Conservation (phyloP, 2,113 vertebrate species). For the Myanophis thanlyinensis region DNA sequence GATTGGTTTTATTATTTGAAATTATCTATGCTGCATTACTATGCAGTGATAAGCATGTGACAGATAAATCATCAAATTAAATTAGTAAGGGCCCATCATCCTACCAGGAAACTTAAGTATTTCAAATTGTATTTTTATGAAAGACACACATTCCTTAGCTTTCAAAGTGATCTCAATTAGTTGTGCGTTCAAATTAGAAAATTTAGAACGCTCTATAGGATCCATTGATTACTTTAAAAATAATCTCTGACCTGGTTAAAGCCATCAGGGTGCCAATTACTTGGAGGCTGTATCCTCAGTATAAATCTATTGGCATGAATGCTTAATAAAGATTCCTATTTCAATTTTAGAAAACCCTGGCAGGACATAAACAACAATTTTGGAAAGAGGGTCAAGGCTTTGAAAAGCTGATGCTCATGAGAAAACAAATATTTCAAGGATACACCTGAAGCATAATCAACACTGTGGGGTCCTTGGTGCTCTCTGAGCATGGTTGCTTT, state of each 20-base stretch:
- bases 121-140: not conserved
- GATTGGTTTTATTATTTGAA: accelerated
- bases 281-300: not conserved
- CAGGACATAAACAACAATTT: not conserved
- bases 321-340: accelerated
- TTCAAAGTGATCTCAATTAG: not conserved
- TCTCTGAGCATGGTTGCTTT: too few relatives aligned
- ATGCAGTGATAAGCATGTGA: not conserved
- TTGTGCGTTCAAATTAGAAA: not conserved
- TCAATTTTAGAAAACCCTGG: not conserved
- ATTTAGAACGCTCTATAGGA: accelerated
- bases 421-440: not conserved
- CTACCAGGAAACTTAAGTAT: not conserved
- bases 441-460: conserved; percentile 10
- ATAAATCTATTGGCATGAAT: not conserved
- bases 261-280: accelerated
- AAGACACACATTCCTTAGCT: not conserved
- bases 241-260: not conserved
- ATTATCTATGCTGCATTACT: not conserved
- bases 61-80: not conserved
- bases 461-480: not conserved
- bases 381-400: accelerated
- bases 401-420: accelerated
- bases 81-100: not conserved
- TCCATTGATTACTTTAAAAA: conserved; percentile 2